phyloP scores from a whole-genome alignment of 2,797 vertebrate genomes.

The Streptopelia turtur region DNA sequence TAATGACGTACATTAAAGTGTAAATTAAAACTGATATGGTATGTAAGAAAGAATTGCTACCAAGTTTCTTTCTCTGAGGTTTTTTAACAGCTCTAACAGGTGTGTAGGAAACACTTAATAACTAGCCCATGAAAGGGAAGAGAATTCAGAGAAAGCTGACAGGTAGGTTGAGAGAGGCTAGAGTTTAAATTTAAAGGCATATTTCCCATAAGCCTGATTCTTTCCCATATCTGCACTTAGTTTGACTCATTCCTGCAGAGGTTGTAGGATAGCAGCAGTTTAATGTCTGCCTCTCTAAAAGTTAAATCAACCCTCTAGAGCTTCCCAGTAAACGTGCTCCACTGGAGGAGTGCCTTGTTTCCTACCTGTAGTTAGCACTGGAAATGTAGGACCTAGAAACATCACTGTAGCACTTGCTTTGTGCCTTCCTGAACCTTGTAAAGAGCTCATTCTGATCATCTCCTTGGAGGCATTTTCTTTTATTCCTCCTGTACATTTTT shows the following conservation, averaged over 20 bases:
- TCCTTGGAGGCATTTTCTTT: not conserved
- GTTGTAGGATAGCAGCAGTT: not conserved
- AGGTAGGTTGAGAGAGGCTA: not conserved
- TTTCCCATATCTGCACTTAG: not conserved
- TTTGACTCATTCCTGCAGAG: accelerated
- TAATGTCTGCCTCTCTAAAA: accelerated
- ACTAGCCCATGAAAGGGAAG: not conserved
- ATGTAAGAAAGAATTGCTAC: not conserved
- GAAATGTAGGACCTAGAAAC: not conserved
- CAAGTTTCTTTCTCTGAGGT: not conserved
- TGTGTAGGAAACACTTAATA: not conserved
- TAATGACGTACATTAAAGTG: not conserved
- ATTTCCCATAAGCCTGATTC: not conserved
- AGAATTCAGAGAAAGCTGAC: not conserved
- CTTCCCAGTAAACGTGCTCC: not conserved
- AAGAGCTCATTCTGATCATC: not conserved
- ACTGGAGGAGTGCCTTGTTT: not conserved
- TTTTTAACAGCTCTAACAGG: not conserved
- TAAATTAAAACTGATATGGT: not conserved
- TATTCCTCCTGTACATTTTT: not conserved
- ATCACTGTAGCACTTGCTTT: not conserved
- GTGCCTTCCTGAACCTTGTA: not conserved
- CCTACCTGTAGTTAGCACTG: not conserved
- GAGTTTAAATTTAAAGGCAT: not conserved
- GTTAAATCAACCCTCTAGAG: not conserved